Evolutionary conservation across 2,888 invertebrate species (phyloP).

Genomic region (Charanyca ferruginea): DNA sequence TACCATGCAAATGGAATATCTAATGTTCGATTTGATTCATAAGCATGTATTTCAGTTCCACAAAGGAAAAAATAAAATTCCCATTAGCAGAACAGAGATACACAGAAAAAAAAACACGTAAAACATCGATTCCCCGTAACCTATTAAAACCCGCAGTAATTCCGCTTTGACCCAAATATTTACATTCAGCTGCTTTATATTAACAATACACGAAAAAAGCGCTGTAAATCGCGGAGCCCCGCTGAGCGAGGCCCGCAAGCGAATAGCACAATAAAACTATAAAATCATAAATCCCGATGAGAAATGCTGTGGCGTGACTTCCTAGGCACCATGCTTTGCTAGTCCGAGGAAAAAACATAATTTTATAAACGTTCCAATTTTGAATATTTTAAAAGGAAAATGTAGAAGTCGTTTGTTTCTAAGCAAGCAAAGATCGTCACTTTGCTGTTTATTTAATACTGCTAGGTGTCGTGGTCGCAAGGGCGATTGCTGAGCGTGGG

Average conservation of each 20-base stretch:
- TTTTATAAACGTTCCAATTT: constrained; percentile 23
- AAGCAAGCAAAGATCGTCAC: not conserved
- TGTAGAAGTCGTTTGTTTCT: not conserved
- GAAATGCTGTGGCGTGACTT: constrained; percentile 75
- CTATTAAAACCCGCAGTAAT: constrained; percentile 41
- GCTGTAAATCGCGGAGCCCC: constrained; percentile 61
- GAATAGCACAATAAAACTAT: constrained; percentile 79
- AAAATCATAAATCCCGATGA: constrained; percentile 81
- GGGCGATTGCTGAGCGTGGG: too few relatives aligned
- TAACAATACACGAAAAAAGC: constrained; percentile 56
- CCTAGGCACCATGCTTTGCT: constrained; percentile 51
- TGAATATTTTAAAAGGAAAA: not conserved
- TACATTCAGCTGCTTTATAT: constrained; percentile 42
- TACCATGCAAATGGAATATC: too few relatives aligned
- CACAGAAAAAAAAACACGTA: constrained; percentile 12
- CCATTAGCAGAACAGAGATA: constrained; percentile 2
- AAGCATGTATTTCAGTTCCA: too few relatives aligned
- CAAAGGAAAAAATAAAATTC: not conserved
- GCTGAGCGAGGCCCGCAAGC: constrained; percentile 64
- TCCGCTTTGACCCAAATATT: constrained; percentile 58
- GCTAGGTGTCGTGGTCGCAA: too few relatives aligned
- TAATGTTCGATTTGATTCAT: too few relatives aligned
- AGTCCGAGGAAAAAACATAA: constrained; percentile 23
- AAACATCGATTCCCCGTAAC: constrained; percentile 6
- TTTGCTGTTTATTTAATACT: too few relatives aligned